phyloP scores from a whole-genome alignment of 2,797 vertebrate species.

The Alouatta caraya region DNA sequence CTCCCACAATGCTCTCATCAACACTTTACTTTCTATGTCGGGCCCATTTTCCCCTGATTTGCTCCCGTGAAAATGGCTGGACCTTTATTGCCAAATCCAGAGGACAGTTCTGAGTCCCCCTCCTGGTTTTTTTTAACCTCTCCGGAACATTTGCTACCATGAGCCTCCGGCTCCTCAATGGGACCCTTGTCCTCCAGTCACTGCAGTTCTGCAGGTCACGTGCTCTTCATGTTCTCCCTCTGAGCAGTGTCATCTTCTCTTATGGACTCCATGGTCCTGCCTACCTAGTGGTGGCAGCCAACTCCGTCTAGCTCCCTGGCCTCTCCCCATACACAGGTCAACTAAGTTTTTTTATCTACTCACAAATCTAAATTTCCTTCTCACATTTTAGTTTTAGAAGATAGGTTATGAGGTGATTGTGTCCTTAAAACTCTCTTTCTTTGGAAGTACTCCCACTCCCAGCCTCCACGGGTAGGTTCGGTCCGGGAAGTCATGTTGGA shows the following conservation, averaged over 20 bases:
- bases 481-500: not conserved
- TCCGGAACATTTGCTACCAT: not conserved
- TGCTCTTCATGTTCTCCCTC: not conserved
- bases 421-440: not conserved
- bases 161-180: not conserved
- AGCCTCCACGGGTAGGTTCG: not conserved
- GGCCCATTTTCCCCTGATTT: not conserved
- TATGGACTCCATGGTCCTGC: not conserved
- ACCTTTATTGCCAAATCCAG: not conserved
- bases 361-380: not conserved
- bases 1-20: not conserved
- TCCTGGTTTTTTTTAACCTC: not conserved
- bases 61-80: not conserved
- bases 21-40: rapidly evolving
- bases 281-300: not conserved
- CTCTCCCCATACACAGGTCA: not conserved
- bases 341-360: not conserved
- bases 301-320: not conserved
- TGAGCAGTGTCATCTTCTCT: not conserved
- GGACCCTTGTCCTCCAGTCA: not conserved
- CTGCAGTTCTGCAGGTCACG: not conserved
- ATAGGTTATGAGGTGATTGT: not conserved
- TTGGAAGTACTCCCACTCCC: not conserved
- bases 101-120: not conserved
- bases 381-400: not conserved